These are phyloP conservation scores for Triops cancriformis DNA, from an alignment of 1,140 invertebrate species.

Conservation along the genomic window DNA sequence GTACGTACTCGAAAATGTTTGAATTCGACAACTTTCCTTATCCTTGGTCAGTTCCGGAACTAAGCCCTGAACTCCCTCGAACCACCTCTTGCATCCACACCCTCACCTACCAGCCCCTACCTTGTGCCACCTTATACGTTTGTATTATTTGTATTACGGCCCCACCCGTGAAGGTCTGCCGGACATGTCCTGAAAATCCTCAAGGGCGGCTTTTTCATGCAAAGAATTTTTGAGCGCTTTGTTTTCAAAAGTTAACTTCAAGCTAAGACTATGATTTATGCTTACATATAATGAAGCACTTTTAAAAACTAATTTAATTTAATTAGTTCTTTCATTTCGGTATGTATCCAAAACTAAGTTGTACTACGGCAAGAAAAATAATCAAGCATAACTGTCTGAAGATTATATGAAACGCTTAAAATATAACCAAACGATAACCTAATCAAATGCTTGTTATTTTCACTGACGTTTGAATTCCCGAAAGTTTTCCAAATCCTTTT, in stretches of 20 bases:
- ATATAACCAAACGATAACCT: too few relatives aligned
- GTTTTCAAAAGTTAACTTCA: neutral
- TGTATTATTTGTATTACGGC: neutral
- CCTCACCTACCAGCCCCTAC: neutral
- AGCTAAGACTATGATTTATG: neutral
- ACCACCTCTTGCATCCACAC: neutral
- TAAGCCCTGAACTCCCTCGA: neutral
- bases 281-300: neutral
- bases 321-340: too few relatives aligned
- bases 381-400: too few relatives aligned
- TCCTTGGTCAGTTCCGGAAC: slow-evolving; percentile 12
- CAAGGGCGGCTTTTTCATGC: slow-evolving; percentile 8
- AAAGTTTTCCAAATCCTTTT: too few relatives aligned
- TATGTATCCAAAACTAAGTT: too few relatives aligned
- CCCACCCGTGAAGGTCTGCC: slow-evolving; percentile 1
- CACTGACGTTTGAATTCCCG: too few relatives aligned
- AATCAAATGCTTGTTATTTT: too few relatives aligned
- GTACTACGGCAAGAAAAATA: too few relatives aligned
- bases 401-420: too few relatives aligned
- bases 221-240: neutral
- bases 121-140: too few relatives aligned
- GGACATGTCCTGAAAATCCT: neutral
- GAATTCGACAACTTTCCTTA: slow-evolving; percentile 4
- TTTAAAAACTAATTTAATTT: too few relatives aligned
- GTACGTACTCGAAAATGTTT: neutral